These are phyloP conservation scores for Myotis daubentonii DNA, from an alignment of 2,797 vertebrate genomes.

Conservation along the genomic window DNA sequence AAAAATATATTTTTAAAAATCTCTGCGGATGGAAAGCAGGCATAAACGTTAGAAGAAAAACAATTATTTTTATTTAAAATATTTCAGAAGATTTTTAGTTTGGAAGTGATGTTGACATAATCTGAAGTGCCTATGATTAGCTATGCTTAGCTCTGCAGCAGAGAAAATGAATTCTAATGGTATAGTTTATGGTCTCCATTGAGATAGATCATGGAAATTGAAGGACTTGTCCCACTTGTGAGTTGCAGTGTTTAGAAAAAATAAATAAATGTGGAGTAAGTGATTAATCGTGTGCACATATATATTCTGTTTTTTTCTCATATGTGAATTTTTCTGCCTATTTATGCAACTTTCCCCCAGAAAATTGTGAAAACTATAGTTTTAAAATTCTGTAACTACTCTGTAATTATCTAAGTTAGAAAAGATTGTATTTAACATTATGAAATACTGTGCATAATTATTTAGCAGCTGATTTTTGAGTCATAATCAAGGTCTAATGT, in stretches of 20 bases:
- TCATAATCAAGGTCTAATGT: background rate
- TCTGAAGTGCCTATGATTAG: background rate
- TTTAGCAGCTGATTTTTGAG: background rate
- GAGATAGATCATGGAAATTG: background rate
- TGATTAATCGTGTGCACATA: background rate
- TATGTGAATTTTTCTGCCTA: background rate
- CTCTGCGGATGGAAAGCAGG: background rate
- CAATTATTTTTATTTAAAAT: background rate
- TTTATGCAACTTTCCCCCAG: background rate
- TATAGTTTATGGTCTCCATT: slow-evolving; percentile 36
- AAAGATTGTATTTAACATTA: background rate
- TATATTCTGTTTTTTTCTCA: background rate
- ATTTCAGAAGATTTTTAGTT: background rate
- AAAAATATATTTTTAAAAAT: background rate
- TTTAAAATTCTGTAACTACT: background rate
- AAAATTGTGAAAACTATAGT: slow-evolving; percentile 1
- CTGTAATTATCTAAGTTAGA: slow-evolving; percentile 49
- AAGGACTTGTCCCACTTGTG: background rate
- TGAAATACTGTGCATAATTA: background rate
- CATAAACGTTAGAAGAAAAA: background rate
- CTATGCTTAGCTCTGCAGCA: background rate
- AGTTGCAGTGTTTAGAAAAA: slow-evolving; percentile 23
- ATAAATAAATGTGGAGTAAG: background rate
- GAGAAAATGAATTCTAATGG: slow-evolving; percentile 42
- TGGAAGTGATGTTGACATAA: slow-evolving; percentile 14